Conservation (phyloP, 2,113 vertebrate genomes). For the Pterocles gutturalis region DNA sequence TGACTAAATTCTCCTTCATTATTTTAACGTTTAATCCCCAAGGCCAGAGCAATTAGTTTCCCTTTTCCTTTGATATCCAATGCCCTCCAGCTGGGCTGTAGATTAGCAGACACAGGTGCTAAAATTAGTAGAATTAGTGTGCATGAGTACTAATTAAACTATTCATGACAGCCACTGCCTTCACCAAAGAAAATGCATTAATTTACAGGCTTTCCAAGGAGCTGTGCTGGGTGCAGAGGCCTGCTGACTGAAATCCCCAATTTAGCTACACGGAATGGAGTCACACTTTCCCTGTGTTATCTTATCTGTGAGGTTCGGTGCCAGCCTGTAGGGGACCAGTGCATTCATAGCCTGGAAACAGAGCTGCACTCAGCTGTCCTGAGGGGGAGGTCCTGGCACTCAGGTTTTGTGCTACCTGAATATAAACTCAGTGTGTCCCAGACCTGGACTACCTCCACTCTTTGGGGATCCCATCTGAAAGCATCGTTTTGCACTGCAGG, state of each 20-base stretch:
- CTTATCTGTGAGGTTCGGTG: not conserved
- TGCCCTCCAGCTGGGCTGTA: not conserved
- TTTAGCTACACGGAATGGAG: not conserved
- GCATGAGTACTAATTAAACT: not conserved
- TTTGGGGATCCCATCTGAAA: not conserved
- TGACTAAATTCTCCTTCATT: not conserved
- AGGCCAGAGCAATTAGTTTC: not conserved
- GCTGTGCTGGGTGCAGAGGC: not conserved
- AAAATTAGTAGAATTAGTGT: conserved; percentile 26
- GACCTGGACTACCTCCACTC: not conserved
- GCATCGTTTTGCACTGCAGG: not conserved
- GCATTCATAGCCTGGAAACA: not conserved
- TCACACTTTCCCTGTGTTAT: not conserved
- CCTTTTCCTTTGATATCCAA: not conserved
- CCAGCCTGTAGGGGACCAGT: not conserved
- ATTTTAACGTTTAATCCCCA: not conserved
- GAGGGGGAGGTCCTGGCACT: accelerated
- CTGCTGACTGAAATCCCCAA: not conserved
- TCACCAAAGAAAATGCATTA: not conserved
- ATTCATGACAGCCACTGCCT: not conserved
- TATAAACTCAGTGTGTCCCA: accelerated
- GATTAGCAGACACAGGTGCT: not conserved
- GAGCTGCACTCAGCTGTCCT: not conserved
- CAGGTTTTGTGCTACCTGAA: not conserved
- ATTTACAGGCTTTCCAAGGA: not conserved